Percentiles rank a stretch among this genome's conserved stretches.
Evolutionary conservation across 2,113 vertebrate species (phyloP).

Genomic region (Meleagris gallopavo): DNA sequence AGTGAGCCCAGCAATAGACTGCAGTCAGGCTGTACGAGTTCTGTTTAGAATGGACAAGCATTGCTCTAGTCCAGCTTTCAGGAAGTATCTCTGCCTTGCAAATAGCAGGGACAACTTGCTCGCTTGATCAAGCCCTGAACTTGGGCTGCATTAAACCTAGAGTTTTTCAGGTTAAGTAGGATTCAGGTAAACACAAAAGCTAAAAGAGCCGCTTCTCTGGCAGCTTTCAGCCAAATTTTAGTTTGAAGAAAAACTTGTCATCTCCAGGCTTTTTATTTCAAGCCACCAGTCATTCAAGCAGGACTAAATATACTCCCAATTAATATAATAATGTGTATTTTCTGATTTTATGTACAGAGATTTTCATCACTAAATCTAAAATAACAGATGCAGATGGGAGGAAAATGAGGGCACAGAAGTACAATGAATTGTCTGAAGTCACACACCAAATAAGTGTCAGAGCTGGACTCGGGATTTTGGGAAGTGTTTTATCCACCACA

Average conservation of each 20-base stretch:
- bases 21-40: not conserved
- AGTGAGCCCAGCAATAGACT: not conserved
- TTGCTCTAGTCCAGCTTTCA: not conserved
- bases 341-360: not conserved
- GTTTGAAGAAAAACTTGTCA: not conserved
- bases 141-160: not conserved
- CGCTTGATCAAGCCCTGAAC: not conserved
- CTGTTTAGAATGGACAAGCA: not conserved
- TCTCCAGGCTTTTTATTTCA: not conserved
- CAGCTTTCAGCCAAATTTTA: not conserved
- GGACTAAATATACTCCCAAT: not conserved
- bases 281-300: not conserved
- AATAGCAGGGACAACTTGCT: not conserved
- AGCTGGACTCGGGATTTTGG: not conserved
- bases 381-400: not conserved
- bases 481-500: not conserved
- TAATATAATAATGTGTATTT: not conserved
- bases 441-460: not conserved
- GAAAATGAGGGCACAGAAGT: not conserved
- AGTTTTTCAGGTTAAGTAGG: not conserved
- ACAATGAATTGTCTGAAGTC: not conserved
- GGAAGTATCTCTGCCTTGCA: not conserved
- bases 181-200: not conserved
- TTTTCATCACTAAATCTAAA: not conserved
- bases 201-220: not conserved